Evolutionary conservation across 2,113 vertebrate species (phyloP).

Genomic region (Amphilophus citrinellus): DNA sequence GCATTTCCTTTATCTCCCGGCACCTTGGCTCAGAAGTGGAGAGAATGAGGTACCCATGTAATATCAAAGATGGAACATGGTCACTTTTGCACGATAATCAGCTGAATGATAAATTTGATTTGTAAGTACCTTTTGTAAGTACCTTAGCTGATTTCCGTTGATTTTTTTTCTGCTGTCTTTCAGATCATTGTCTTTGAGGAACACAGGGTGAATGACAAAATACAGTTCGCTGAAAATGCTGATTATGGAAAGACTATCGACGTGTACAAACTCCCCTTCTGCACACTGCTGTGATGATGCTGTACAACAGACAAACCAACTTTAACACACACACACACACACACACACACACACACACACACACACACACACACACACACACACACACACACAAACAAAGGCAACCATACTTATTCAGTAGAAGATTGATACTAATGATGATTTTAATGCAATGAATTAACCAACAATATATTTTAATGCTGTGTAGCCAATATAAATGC

Average conservation of each 20-base stretch:
- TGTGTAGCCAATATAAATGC: not conserved
- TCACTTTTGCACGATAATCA: no score
- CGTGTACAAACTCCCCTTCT: slow-evolving; percentile 77
- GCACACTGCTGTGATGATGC: slow-evolving; percentile 68
- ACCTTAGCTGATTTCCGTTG: not conserved
- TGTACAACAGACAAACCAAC: not conserved
- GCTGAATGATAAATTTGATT: not conserved
- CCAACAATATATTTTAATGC: not conserved
- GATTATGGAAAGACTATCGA: slow-evolving; percentile 82
- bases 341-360: no score
- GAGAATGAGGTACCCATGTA: slow-evolving; percentile 84
- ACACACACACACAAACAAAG: not conserved
- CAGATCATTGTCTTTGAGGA: slow-evolving; percentile 93
- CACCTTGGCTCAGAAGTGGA: slow-evolving; percentile 86
- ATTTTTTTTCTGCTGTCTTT: slow-evolving; percentile 17
- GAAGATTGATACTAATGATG: not conserved
- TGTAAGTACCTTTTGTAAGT: not conserved
- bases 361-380: not conserved
- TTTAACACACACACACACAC: not conserved
- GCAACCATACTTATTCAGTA: not conserved
- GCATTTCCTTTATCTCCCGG: slow-evolving; percentile 90
- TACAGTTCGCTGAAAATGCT: slow-evolving; percentile 84
- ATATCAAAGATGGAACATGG: not conserved
- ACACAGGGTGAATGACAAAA: slow-evolving; percentile 74
- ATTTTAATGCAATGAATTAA: not conserved